Conservation (phyloP, 1,140 invertebrate species). For the Mesaphorura yosii region DNA sequence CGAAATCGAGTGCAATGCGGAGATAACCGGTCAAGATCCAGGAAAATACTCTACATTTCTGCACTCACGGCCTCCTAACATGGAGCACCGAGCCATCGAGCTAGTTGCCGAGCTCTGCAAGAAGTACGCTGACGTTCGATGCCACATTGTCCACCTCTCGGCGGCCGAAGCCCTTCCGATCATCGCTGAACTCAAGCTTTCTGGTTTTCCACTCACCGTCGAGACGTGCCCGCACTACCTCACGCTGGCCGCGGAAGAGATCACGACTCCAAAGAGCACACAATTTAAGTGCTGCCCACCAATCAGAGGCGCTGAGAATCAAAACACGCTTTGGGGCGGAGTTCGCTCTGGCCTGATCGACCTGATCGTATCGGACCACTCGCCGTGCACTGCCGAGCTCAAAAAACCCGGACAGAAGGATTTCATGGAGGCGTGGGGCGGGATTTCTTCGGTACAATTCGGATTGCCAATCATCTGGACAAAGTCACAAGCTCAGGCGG, state of each 20-base stretch:
- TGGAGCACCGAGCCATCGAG: conserved; percentile 54
- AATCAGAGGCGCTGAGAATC: conserved; percentile 41
- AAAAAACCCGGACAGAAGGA: conserved; percentile 46
- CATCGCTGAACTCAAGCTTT: conserved; percentile 37
- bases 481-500: too few relatives aligned
- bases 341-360: conserved; percentile 45
- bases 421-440: conserved; percentile 56
- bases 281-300: conserved; percentile 62
- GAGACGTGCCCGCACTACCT: conserved; percentile 65
- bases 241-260: conserved; percentile 47
- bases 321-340: conserved; percentile 52
- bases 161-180: conserved; percentile 45
- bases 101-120: conserved; percentile 45
- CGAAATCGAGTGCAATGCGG: conserved; percentile 43
- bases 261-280: conserved; percentile 47
- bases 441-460: conserved; percentile 57
- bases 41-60: conserved; percentile 52
- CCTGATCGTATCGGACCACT: conserved; percentile 61
- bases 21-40: conserved; percentile 30
- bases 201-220: conserved; percentile 44
- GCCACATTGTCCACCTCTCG: conserved; percentile 62
- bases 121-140: conserved; percentile 40
- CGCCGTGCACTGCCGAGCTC: conserved; percentile 53
- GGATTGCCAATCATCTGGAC: conserved; percentile 57
- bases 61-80: conserved; percentile 47